Base-by-base conservation (phyloP, 2,797 vertebrate species). In the Acanthiza pusilla region DNA sequence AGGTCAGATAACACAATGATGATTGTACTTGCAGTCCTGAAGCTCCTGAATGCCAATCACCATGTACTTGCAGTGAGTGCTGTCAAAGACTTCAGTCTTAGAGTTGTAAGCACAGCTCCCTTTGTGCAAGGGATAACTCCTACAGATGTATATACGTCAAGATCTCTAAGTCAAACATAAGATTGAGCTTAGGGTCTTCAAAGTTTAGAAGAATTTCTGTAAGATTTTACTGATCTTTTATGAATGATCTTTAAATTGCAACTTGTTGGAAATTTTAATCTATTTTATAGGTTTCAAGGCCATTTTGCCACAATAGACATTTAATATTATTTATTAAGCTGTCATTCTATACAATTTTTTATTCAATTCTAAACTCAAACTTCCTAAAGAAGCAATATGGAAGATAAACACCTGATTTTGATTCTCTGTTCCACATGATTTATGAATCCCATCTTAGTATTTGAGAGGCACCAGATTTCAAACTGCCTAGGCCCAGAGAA, bases 41-140 rank as follows among this genome's bases (percentile, higher is more conserved):
- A 85, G 29, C 14, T 79, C 38, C 27, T n/a, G 13, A 70, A 85
- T 9, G 10, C 21, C 32, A 57, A 12, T 15, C 23, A 57, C 47
- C 10, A 23, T 2, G 8, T 22, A 23, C 7, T 27, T 75, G 58
- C 5, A 13, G 38, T 3, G 4, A 65, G 27, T 9, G 27, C 18
- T n/a, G 29, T 42, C 11, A 75, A 42, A 68, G 32, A 61, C 48
- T 53, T 12, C 6, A 45, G 18, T 8, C 30, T 48, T 29, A 21
- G 4, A 86, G 3, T 0, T 16, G 2, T 4, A 73, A 7, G 9
- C 25, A 70, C 14, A 54, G 14, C 1, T 60, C 18, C 36, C 27
- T 62, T 61, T 47, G 51, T 13, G 17, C 36, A 67, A 48, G 11
- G 25, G 8, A 4, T 66, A 76, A 76, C 26, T 47, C 55, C 19